These are phyloP conservation scores for Haliclona indistincta DNA, from an alignment of 37 sponge, comb jelly and placozoan species.

Conservation along the genomic window DNA sequence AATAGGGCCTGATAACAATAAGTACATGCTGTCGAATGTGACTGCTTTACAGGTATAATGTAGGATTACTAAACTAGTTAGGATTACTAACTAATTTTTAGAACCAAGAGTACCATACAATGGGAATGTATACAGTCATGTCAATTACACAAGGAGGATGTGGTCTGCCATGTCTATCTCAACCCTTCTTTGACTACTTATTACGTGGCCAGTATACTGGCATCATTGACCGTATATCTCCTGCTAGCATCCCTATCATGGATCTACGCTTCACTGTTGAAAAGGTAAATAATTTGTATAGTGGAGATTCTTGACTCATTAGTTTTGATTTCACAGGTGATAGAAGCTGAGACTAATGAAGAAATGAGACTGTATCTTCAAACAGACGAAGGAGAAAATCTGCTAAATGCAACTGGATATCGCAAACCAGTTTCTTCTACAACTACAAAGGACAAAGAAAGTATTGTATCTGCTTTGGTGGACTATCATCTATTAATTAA, in stretches of 20 bases:
- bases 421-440: slow-evolving; percentile 5
- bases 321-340: slow-evolving; percentile 1
- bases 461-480: slow-evolving; percentile 2
- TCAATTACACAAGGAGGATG: slow-evolving; percentile 27
- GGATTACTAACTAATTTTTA: neutral
- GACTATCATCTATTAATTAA: slow-evolving; percentile 25
- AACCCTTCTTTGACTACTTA: slow-evolving; percentile 26
- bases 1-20: neutral
- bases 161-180: slow-evolving; percentile 23
- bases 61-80: neutral
- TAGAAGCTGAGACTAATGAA: slow-evolving; percentile 11
- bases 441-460: neutral
- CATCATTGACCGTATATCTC: too few relatives aligned
- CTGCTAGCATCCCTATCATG: too few relatives aligned
- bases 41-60: slow-evolving; percentile 2
- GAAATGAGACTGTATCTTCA: slow-evolving; percentile 2
- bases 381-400: slow-evolving; percentile 1
- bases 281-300: neutral
- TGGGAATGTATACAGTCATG: slow-evolving; percentile 43
- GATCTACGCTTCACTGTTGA: neutral
- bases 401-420: slow-evolving; percentile 10
- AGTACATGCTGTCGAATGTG: slow-evolving; percentile 4
- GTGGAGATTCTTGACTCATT: too few relatives aligned
- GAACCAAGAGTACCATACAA: neutral
- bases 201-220: too few relatives aligned